Conservation (phyloP, 2,797 vertebrate species). For the Megaceryle alcyon region DNA sequence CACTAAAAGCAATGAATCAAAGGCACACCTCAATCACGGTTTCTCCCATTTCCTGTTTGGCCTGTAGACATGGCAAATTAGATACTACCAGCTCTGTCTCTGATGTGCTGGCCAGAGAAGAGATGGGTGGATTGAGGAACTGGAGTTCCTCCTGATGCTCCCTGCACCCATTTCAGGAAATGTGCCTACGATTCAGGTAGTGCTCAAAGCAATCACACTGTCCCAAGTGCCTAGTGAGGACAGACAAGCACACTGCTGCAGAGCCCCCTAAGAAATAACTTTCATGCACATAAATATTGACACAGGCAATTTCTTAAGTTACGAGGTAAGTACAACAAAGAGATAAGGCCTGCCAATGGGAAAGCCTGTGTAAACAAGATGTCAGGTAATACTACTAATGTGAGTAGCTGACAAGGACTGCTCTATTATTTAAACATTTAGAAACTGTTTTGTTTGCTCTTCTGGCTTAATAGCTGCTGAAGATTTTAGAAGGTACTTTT, state of each 20-base stretch:
- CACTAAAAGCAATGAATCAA: not conserved
- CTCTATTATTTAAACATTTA: not conserved
- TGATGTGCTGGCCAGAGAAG: not conserved
- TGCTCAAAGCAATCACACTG: not conserved
- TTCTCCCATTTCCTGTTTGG: slow-evolving; percentile 36
- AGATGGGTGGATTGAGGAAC: not conserved
- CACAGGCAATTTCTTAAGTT: not conserved
- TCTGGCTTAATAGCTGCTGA: not conserved
- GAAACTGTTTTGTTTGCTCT: not conserved
- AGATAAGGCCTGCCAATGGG: not conserved
- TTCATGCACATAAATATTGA: not conserved
- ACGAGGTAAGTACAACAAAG: not conserved
- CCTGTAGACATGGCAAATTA: not conserved
- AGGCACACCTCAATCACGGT: not conserved
- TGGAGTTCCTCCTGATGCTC: not conserved
- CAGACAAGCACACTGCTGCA: not conserved
- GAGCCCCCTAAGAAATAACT: not conserved
- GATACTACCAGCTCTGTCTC: not conserved
- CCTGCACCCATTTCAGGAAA: not conserved
- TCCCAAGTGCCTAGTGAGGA: not conserved
- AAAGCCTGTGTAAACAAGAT: not conserved
- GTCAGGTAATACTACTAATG: not conserved
- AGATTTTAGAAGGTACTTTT: not conserved
- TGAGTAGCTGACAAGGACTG: not conserved
- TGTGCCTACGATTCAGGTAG: not conserved